Conservation (phyloP, 2,797 vertebrate species). For the Spinus olivaceus region DNA sequence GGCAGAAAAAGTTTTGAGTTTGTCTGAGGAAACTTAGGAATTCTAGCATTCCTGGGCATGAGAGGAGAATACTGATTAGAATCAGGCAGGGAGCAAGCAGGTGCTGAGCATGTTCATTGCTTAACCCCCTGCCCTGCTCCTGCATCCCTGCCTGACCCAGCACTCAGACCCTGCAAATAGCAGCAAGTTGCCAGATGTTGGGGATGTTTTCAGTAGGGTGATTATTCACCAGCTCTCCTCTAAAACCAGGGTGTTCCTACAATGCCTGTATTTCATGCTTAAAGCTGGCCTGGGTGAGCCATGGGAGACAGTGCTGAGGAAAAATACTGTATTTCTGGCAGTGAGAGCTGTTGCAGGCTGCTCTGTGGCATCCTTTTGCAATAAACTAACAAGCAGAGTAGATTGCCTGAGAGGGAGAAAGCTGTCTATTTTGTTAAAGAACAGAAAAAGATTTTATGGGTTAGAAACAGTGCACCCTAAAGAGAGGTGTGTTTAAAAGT, state of each 20-base stretch:
- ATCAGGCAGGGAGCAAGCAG: slow-evolving; percentile 29
- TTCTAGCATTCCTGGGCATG: slow-evolving; percentile 29
- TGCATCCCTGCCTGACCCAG: slow-evolving; percentile 31
- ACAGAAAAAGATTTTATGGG: background rate
- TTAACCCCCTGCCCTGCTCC: slow-evolving; percentile 55
- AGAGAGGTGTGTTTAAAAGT: slow-evolving; percentile 44
- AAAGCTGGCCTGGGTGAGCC: background rate
- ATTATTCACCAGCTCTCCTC: background rate
- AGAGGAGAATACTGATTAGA: slow-evolving; percentile 44
- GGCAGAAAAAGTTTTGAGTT: background rate
- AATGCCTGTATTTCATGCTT: background rate
- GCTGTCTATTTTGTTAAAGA: background rate
- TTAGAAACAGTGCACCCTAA: slow-evolving; percentile 7
- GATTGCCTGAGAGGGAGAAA: background rate
- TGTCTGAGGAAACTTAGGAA: background rate
- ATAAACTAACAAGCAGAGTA: background rate
- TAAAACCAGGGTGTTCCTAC: background rate
- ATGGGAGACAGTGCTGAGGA: background rate
- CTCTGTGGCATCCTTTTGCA: background rate
- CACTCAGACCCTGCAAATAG: background rate
- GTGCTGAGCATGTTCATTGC: slow-evolving; percentile 50
- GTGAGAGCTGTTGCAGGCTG: background rate
- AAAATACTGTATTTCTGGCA: background rate
- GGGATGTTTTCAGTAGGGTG: background rate
- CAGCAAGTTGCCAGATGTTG: slow-evolving; percentile 50